These are phyloP conservation scores for Ormyrus labotus DNA, from an alignment of 2,888 invertebrate genomes.

Conservation along the genomic window DNA sequence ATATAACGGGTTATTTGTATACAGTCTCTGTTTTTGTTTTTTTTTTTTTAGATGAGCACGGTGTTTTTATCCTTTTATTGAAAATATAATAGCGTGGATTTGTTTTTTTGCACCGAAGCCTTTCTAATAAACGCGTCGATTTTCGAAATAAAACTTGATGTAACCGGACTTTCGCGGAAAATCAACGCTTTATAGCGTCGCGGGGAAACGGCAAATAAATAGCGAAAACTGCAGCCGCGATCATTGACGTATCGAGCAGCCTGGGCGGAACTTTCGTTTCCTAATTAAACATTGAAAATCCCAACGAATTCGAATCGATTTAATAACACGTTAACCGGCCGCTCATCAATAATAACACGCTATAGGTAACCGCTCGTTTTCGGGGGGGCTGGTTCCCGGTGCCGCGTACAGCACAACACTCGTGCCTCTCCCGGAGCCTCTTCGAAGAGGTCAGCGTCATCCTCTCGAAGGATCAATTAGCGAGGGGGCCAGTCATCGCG, in stretches of 20 bases:
- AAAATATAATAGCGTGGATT: too few species aligned
- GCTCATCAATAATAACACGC: constrained; percentile 12
- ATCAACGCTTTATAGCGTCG: too few species aligned
- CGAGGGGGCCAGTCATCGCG: constrained; percentile 27
- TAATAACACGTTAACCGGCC: not conserved
- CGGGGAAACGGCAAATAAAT: not conserved
- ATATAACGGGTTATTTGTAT: too few species aligned
- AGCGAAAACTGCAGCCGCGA: not conserved
- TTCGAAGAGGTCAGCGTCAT: not conserved
- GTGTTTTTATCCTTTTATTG: too few species aligned
- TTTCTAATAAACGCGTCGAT: too few species aligned
- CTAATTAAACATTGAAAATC: too few species aligned
- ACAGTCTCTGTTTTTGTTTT: too few species aligned
- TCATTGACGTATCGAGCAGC: not conserved
- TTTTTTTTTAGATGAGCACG: too few species aligned
- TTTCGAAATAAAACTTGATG: too few species aligned
- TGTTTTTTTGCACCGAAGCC: too few species aligned
- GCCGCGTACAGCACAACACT: not conserved
- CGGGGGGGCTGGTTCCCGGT: not conserved
- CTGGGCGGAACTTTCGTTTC: not conserved
- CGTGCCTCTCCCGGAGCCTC: not conserved
- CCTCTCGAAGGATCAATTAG: constrained; percentile 27
- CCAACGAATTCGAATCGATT: not conserved
- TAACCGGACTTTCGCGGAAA: too few species aligned
- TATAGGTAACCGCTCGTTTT: not conserved